Evolutionary conservation across 2,113 vertebrate species (phyloP).

Genomic region (Scomber colias): DNA sequence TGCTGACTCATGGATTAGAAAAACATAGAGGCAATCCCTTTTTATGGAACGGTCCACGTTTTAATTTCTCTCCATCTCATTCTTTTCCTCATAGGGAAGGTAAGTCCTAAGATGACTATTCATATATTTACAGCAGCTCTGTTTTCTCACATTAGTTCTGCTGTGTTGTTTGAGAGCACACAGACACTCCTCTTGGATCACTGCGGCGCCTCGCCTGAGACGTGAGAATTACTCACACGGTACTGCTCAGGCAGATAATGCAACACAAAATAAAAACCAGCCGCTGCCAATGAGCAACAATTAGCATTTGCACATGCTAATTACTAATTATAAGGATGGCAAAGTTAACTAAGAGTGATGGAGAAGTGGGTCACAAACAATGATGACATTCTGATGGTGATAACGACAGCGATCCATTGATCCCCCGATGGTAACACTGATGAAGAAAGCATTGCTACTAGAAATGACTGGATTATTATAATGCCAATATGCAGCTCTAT

Average conservation of each 20-base stretch:
- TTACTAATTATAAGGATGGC: slow-evolving; percentile 52
- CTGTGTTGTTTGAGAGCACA: slow-evolving; percentile 39
- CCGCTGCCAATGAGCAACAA: slow-evolving; percentile 39
- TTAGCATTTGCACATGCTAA: slow-evolving; percentile 54
- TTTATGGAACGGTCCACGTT: slow-evolving; percentile 17
- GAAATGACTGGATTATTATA: slow-evolving; percentile 74
- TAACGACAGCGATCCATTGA: slow-evolving; percentile 45
- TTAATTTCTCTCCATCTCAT: slow-evolving; percentile 24
- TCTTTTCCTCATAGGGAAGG: slow-evolving; percentile 5
- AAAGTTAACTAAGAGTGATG: slow-evolving; percentile 33
- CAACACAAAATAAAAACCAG: slow-evolving; percentile 57
- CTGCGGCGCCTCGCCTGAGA: slow-evolving; percentile 13
- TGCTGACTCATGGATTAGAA: slow-evolving; percentile 49
- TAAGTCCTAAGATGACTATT: slow-evolving; percentile 34
- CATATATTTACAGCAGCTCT: slow-evolving; percentile 46
- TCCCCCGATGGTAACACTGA: slow-evolving; percentile 46
- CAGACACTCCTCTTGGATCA: slow-evolving; percentile 30
- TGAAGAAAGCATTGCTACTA: slow-evolving; percentile 41
- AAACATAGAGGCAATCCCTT: slow-evolving; percentile 20
- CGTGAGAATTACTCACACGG: slow-evolving; percentile 21
- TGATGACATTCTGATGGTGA: slow-evolving; percentile 34
- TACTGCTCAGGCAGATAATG: slow-evolving; percentile 47
- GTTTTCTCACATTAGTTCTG: slow-evolving; percentile 50
- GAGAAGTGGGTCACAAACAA: slow-evolving; percentile 14
- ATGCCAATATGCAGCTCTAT: slow-evolving; percentile 66